A percentile compares a stretch with the other conserved stretches of the same genome.
These are phyloP conservation scores for Rousettus leschenaultii DNA, from an alignment of 2,113 vertebrate genomes.

Conservation along the genomic window DNA sequence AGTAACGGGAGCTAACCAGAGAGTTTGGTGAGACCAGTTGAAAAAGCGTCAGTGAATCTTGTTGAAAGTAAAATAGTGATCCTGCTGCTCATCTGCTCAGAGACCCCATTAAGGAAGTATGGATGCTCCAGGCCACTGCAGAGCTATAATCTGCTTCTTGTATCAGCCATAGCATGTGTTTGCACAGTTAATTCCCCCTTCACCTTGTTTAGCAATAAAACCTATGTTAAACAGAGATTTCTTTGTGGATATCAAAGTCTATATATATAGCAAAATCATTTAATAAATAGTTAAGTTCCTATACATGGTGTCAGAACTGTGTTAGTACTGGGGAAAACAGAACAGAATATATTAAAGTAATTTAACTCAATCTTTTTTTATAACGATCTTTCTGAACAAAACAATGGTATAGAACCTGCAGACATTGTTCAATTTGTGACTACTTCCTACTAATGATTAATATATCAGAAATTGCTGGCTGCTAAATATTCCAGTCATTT, in stretches of 20 bases:
- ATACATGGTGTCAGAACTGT: neutral
- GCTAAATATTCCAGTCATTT: neutral
- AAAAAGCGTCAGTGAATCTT: neutral
- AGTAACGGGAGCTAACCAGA: neutral
- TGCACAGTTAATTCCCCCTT: neutral
- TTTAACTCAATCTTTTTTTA: neutral
- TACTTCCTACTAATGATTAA: neutral
- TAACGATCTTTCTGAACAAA: neutral
- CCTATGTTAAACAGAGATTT: neutral
- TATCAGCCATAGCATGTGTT: neutral
- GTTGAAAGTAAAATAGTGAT: neutral
- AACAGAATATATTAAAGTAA: neutral
- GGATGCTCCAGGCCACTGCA: neutral
- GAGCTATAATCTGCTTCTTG: neutral
- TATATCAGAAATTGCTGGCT: neutral
- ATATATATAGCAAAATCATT: neutral
- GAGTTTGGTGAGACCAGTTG: neutral
- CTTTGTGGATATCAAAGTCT: neutral
- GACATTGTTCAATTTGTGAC: neutral
- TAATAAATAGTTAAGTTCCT: neutral
- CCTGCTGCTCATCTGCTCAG: neutral
- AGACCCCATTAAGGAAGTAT: neutral
- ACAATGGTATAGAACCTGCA: neutral
- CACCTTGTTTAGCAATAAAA: neutral
- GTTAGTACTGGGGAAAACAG: neutral